Base-by-base conservation (phyloP, 1,140 invertebrate species). In the Solen grandis region DNA sequence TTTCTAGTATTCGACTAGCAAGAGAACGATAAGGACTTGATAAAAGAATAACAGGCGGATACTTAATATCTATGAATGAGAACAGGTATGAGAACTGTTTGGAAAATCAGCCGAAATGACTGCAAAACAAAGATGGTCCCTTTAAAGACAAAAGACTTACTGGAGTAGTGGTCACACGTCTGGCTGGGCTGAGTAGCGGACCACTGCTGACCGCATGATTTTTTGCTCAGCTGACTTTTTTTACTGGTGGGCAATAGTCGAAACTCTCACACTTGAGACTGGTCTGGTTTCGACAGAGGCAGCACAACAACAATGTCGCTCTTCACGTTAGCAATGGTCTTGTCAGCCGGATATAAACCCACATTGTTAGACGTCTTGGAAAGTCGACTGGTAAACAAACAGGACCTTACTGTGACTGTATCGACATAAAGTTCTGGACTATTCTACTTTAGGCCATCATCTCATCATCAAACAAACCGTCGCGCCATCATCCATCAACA, bases 121-220 rank as follows among this genome's bases (percentile, higher is more conserved):
- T n/a, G n/a, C n/a, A n/a, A n/a, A n/a, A n/a, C n/a, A n/a, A n/a
- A n/a, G n/a, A 25, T 14, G 57, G 10, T 59, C 8, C 10, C 27
- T 10, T 31, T 63, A 22, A 14, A 31, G 29, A 66, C 25, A 66
- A 69, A 19, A 38, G 5, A 55, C 52, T 13, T 79, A 79, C 76
- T 69, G 10, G 76, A 69, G 31, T 79, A 79, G 50, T 79, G 76
- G 22, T 79, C 76, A 52, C 76, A 79, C 0, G 63, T 69, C 22
- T 79, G 46, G 33, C 66, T 79, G 14, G 41, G 65, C 5, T 25
- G 19, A 25, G 57, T 60, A 14, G 27, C 36, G 22, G 29, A 27
- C 22, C 52, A 54, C 54, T 63, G 65, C 22, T 60, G 52, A 0
- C 65, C 36, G 10, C 38, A 55, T 25, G 60, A 66, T 35, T 60